phyloP scores from a whole-genome alignment of 1,140 invertebrate species.

The Odontomachus brunneus region DNA sequence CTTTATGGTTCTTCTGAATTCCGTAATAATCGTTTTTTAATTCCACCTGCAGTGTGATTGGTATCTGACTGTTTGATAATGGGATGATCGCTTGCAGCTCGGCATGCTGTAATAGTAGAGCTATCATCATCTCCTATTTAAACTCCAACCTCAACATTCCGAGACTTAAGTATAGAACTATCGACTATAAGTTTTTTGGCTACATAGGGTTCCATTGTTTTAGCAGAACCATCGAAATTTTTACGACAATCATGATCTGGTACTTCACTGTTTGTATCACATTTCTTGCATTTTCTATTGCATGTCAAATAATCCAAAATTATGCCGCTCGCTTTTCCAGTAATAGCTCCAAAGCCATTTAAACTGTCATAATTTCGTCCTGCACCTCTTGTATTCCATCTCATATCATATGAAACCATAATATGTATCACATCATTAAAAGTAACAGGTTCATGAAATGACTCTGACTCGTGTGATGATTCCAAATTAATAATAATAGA shows the following conservation, averaged over 20 bases:
- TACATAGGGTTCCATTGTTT: slow-evolving; percentile 6
- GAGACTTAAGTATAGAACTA: background rate
- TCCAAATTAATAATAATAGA: background rate
- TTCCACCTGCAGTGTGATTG: background rate
- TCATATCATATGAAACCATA: slow-evolving; percentile 14
- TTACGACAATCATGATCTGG: background rate
- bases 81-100: background rate
- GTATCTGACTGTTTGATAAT: slow-evolving; percentile 8
- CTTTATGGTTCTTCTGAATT: slow-evolving; percentile 10
- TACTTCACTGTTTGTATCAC: background rate
- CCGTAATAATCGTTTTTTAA: background rate
- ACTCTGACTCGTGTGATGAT: background rate
- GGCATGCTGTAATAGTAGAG: background rate
- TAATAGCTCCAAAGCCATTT: background rate
- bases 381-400: background rate
- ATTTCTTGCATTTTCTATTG: slow-evolving; percentile 4
- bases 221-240: slow-evolving; percentile 3
- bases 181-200: background rate
- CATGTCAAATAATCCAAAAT: background rate
- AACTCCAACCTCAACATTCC: background rate
- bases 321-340: background rate
- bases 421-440: background rate
- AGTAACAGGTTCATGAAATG: background rate
- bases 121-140: background rate
- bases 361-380: background rate